Evolutionary conservation across 1,140 invertebrate genomes (phyloP).

Genomic region (Pantala flavescens): DNA sequence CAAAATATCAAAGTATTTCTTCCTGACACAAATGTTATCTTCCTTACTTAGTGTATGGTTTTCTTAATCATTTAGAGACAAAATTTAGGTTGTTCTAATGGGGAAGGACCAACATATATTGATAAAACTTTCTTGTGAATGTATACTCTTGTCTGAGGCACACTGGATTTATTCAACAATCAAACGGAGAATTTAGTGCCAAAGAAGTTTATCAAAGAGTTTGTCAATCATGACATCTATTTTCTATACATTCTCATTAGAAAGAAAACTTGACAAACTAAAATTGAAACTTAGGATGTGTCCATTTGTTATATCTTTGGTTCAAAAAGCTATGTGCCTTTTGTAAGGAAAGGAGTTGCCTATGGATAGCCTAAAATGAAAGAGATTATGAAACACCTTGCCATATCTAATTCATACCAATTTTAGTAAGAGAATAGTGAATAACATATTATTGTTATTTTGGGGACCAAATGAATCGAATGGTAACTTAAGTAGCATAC

Average conservation of each 20-base stretch:
- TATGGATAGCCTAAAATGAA: neutral
- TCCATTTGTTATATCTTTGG: neutral
- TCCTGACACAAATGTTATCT: no score
- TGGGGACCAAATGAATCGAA: neutral
- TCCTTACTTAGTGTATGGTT: no score
- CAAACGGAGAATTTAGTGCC: neutral
- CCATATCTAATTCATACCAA: neutral
- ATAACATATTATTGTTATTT: neutral
- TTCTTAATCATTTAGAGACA: no score
- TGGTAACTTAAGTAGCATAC: no score
- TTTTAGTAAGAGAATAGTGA: neutral
- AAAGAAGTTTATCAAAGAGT: neutral
- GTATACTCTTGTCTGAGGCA: neutral
- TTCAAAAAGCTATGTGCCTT: neutral
- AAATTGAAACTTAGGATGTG: neutral
- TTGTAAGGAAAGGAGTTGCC: conserved; percentile 1
- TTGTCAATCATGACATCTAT: neutral
- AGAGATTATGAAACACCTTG: neutral
- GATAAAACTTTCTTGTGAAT: neutral
- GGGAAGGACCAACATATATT: no score
- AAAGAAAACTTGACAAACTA: neutral
- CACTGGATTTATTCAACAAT: neutral
- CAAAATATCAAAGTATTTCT: no score
- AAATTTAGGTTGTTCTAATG: no score
- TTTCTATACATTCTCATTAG: neutral